Evolutionary conservation across 2,888 invertebrate genomes (phyloP), one percentile per base, ranked within the genome.

Genomic region (Phasia obesa): DNA sequence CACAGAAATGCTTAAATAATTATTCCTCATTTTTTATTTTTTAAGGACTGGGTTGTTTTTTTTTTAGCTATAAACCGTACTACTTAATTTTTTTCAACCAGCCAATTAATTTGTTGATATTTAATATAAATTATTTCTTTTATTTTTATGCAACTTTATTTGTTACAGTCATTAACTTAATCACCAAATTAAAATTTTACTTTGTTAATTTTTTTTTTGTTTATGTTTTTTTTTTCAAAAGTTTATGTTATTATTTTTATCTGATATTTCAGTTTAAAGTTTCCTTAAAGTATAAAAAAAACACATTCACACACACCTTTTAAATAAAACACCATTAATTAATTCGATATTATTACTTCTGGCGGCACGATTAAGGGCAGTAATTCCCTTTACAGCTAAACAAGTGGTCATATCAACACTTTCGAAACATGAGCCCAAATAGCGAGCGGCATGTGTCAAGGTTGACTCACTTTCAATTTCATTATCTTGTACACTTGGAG

Each of bases 341-440:
- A 94, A 86, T 80, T 93, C 92, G 80, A 95, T 91, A 86, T 93
- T 92, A 85, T 92, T 92, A 85, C 93, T 93, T 82, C 93, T 92
- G 55, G 93, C 91, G 0, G 93, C 93, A 73, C 93, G 92, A 85
- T 93, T 92, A 73, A 94, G 86, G 60, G 92, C 92, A 59, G 92
- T 92, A 83, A 93, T 92, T 42, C 93, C 92, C 89, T 93, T 94
- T 62, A 94, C 92, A 49, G 93, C 93, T 76, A 93, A 88, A 89
- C 94, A 94, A 79, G 93, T 92, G 85, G 93, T 88, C 85, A 93
- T 87, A 76, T 93, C 92, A 64, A 92, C 92, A 86, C 88, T 90
- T 74, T 92, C 91, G 59, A 91, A 87, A 86, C 92, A 92, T 86
- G 90, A 88, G 81, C 90, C 90, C 85, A 92, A 74, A 78, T 91